Evolutionary conservation across 2,113 vertebrate genomes (phyloP), one percentile per base, ranked within the genome.

Genomic region (Seriola rivoliana): DNA sequence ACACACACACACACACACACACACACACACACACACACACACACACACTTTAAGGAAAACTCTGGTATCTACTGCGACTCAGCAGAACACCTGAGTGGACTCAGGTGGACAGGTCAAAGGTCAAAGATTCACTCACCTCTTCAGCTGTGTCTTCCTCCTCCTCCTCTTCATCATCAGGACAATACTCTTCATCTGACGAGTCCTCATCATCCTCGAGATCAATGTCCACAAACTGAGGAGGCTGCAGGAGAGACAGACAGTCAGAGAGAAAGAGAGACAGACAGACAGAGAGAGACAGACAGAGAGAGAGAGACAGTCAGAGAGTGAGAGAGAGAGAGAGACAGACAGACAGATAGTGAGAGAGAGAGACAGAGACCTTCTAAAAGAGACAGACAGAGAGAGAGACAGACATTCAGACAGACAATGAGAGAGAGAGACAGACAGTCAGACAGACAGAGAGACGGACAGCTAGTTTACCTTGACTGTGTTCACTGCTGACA

Each of bases 201-300:
- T 99, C 98, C 34, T 99, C 98, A 3, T 98, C 97, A 48, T 99
- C 98, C 85, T 98, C 96, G 0, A 99, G 95, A 1, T 96, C 95
- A 71, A 99, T 99, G 87, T 99, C 97, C n/a, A 99, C 97, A 87
- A 99, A 99, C 90, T 99, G 98, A 63, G 97, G 97, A 2, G 94
- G 95, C 97, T 99, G 80, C 21, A 50, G 44, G 70, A 65, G n/a
- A 63, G 8, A 50, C 6, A 59, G 32, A 6, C 13, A 67, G 38
- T 8, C 1, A 78, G 50, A 40, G 3, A 68, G 23, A 40, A 0
- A 64, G 5, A 36, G 3, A 60, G 13, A 11, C 0, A 36, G 23
- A 42, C 34, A 74, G 19, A 36, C 16, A 75, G 50, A 23, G 17
- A 52, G 34, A 3, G 0, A 65, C 21, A 16, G 8, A 8, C 38